These are phyloP conservation scores for Calcarius lapponicus DNA, from an alignment of 2,797 vertebrate genomes.

Conservation along the genomic window DNA sequence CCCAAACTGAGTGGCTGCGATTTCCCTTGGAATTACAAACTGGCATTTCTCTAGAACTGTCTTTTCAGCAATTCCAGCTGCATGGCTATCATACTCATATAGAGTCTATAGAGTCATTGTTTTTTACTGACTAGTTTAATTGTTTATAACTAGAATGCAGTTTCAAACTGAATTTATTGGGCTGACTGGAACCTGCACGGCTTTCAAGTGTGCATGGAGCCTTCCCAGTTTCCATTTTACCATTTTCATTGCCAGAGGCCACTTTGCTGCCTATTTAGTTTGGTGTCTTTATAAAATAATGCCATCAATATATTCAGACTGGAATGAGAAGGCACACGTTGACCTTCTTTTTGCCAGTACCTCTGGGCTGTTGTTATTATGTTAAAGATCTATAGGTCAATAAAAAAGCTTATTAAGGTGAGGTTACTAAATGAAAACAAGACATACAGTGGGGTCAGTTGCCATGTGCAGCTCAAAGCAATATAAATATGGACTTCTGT, in stretches of 20 bases:
- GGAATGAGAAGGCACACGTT: not conserved
- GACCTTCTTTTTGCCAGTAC: not conserved
- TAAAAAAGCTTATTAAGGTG: not conserved
- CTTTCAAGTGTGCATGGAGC: not conserved
- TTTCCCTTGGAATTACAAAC: not conserved
- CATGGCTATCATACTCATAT: not conserved
- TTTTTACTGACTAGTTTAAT: not conserved
- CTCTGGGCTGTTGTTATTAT: not conserved
- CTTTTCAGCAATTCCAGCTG: not conserved
- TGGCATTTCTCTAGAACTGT: not conserved
- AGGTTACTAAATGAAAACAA: constrained; percentile 13
- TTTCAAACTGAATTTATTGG: not conserved
- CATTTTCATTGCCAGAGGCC: not conserved
- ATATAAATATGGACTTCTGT: not conserved
- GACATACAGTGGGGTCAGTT: not conserved
- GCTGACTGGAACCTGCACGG: not conserved
- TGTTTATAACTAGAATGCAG: not conserved
- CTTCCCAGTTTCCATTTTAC: not conserved
- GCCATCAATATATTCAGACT: not conserved
- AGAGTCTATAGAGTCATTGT: not conserved
- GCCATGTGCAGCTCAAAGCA: not conserved
- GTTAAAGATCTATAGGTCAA: not conserved
- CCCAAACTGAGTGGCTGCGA: not conserved
- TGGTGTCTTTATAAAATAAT: not conserved
- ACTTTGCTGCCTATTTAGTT: not conserved